Conservation (phyloP, 2,113 vertebrate genomes). For the Ovis aries region ARS-UI_Ramb_v3.0 NC_056055.1:57784001-57784500, state of each 20-base stretch:
- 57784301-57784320: conserved; percentile 78
- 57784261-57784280: conserved; percentile 8
- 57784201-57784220: conserved; percentile 23
- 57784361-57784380: conserved; percentile 73
- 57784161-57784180: conserved; percentile 25
- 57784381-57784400: conserved; percentile 65
- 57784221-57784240: conserved; percentile 50
- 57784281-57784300: conserved; percentile 61
- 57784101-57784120: background rate
- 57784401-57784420: conserved; percentile 67
- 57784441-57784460: conserved; percentile 29
- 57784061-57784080: background rate
- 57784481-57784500: conserved; percentile 29
- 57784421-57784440: conserved; percentile 66
- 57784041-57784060: background rate
- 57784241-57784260: background rate
- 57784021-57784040: background rate
- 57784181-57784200: background rate
- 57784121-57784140: conserved; percentile 11
- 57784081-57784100: conserved; percentile 15
- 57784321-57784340: conserved; percentile 65
- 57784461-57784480: background rate
- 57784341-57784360: conserved; percentile 67
- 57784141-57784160: conserved; percentile 13
- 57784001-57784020: conserved; percentile 46